Evolutionary conservation across 2,797 vertebrate genomes (phyloP), one percentile per base, ranked within the genome.

Genomic region (Tympanoctomys barrerae): DNA sequence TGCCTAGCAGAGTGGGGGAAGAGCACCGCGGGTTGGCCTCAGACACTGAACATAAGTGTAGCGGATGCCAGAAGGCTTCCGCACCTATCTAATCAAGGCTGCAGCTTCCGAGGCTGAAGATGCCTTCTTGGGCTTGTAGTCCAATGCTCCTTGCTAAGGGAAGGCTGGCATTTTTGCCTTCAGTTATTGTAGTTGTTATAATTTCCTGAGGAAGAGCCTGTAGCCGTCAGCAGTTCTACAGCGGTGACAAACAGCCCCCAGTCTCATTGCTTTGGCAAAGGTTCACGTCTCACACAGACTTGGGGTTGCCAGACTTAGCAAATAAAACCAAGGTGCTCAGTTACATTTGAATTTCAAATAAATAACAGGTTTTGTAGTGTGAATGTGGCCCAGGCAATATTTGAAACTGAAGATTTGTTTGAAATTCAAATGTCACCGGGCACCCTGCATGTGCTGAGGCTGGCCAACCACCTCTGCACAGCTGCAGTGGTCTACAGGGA

Each of bases 101-200:
- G 19, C 1, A 2, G 26, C 28, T 16, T 42, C 64, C 36, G 49
- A 28, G 14, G 61, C 24, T 2, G 6, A 24, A 89, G 77, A 61
- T 0, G 9, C 0, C 0, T 7, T 73, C 36, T 7, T 62, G 81
- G 22, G 7, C 18, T 77, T 14, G 1, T 1, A 26, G 1, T 1
- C 10, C 0, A 5, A 16, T 7, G 6, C 61, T 0, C 22, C 4
- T 33, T 36, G 49, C 28, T 49, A 42, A 26, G 7, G 18, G 64
- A 81, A 91, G 33, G 79, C 6, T 5, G 52, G 4, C 8, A 0
- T 14, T 46, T 7, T 13, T 14, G 39, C 13, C 3, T 9, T 24
- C 3, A 4, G 13, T 59, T 62, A n/a, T 26, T 12, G 33, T 0
- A 0, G 2, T 19, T 42, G 12, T 28, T 78, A 49, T 3, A 0